Percentiles rank a stretch among this genome's conserved stretches.
These are phyloP conservation scores for Epistrophe eligans DNA, from an alignment of 2,888 invertebrate genomes.

Conservation along the genomic window DNA sequence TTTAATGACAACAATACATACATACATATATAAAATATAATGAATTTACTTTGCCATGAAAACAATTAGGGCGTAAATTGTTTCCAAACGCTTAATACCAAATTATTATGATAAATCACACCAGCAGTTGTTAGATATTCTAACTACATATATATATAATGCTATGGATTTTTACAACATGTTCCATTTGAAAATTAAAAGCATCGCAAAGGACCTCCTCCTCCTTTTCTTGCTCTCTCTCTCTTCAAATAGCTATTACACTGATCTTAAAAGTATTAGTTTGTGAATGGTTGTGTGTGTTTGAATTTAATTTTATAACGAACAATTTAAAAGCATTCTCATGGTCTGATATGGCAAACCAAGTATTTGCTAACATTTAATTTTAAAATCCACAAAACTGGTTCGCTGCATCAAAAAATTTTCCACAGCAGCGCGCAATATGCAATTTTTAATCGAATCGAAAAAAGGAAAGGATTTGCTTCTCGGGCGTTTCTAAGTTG, in stretches of 20 bases:
- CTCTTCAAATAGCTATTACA: conserved; percentile 9
- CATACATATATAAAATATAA: background rate
- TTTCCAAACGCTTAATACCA: background rate
- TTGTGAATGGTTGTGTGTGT: background rate
- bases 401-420: background rate
- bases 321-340: background rate
- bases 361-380: conserved; percentile 11
- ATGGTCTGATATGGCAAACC: background rate
- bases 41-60: background rate
- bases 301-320: background rate
- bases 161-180: background rate
- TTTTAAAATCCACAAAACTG: conserved; percentile 5
- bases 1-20: no score
- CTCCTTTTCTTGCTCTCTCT: background rate
- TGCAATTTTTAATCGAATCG: conserved; percentile 1
- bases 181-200: conserved; percentile 5
- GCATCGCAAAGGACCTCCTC: background rate
- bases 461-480: background rate
- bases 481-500: background rate
- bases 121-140: background rate
- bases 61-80: background rate
- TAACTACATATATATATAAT: background rate
- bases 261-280: background rate
- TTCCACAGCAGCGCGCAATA: background rate
- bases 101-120: conserved; percentile 23